These are phyloP conservation scores for Pedicia rivosa DNA, from an alignment of 2,888 invertebrate species.

Conservation along the genomic window DNA sequence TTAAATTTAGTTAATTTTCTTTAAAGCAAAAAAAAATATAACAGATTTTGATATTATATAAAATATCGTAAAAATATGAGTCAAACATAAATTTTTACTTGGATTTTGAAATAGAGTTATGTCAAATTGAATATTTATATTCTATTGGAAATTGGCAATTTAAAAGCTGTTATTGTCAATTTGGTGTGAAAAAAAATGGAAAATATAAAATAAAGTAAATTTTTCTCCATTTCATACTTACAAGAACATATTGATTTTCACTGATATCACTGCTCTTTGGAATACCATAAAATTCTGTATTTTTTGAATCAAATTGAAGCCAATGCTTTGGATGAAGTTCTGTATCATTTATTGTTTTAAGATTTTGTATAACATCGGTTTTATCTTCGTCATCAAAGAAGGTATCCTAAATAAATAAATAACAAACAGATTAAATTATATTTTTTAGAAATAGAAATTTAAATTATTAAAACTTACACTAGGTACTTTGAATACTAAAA, in stretches of 20 bases:
- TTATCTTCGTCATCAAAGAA: conserved; percentile 84
- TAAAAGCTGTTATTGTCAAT: no score
- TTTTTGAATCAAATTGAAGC: conserved; percentile 78
- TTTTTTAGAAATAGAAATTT: background rate
- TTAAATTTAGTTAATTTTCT: no score
- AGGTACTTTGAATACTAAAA: conserved; percentile 67
- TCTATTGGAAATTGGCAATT: no score
- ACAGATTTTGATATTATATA: no score
- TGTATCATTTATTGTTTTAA: conserved; percentile 55
- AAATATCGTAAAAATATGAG: no score
- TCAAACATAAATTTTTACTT: no score
- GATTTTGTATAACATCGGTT: conserved; percentile 36
- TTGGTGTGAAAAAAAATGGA: conserved; percentile 9
- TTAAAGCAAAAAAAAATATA: no score
- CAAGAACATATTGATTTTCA: conserved; percentile 59
- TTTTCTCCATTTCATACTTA: no score
- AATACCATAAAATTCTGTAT: conserved; percentile 79
- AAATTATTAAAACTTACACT: conserved; percentile 35
- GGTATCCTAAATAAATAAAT: conserved; percentile 44
- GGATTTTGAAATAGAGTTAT: no score
- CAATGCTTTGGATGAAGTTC: conserved; percentile 54
- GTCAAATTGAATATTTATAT: no score
- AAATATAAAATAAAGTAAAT: no score
- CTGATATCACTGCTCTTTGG: conserved; percentile 58
- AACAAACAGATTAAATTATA: no score